Conservation (phyloP, 2,888 invertebrate genomes). For the Leptodirus hochenwartii region DNA sequence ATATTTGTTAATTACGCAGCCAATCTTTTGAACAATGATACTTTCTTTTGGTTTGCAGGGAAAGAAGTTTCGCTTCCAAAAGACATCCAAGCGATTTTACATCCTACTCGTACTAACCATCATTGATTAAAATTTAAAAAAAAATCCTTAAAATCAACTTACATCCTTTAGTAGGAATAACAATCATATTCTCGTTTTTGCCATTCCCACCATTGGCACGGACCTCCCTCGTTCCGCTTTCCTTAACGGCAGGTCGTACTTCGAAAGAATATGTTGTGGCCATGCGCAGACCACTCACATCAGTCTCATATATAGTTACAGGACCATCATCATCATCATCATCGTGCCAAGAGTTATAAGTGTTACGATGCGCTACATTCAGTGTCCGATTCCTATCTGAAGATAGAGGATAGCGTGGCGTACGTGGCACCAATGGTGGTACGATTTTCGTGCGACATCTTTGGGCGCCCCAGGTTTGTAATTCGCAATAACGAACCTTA, state of each 20-base stretch:
- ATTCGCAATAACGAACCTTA: conserved; percentile 59
- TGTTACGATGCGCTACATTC: conserved; percentile 9
- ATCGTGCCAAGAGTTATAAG: conserved; percentile 14
- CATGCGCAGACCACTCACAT: conserved; percentile 56
- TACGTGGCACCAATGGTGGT: conserved; percentile 15
- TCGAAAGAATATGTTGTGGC: conserved; percentile 68
- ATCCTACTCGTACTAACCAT: too few species aligned
- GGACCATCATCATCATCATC: conserved; percentile 20
- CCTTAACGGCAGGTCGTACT: conserved; percentile 40
- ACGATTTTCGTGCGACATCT: conserved; percentile 41
- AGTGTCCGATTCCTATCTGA: too few species aligned
- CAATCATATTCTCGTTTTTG: conserved; percentile 43
- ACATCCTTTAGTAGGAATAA: conserved; percentile 73
- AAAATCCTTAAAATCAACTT: too few species aligned
- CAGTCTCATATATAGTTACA: conserved; percentile 34
- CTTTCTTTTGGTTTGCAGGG: too few species aligned
- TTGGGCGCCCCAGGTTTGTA: conserved; percentile 63
- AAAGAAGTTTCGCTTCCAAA: too few species aligned
- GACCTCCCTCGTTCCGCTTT: conserved; percentile 25
- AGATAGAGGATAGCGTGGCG: too few species aligned
- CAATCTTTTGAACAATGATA: too few species aligned
- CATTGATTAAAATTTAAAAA: conserved; percentile 3
- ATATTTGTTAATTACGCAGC: too few species aligned
- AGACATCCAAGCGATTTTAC: too few species aligned
- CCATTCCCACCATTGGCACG: conserved; percentile 29